Conservation (phyloP, 2,797 vertebrate species). For the Sternarchorhynchus goeldii region DNA sequence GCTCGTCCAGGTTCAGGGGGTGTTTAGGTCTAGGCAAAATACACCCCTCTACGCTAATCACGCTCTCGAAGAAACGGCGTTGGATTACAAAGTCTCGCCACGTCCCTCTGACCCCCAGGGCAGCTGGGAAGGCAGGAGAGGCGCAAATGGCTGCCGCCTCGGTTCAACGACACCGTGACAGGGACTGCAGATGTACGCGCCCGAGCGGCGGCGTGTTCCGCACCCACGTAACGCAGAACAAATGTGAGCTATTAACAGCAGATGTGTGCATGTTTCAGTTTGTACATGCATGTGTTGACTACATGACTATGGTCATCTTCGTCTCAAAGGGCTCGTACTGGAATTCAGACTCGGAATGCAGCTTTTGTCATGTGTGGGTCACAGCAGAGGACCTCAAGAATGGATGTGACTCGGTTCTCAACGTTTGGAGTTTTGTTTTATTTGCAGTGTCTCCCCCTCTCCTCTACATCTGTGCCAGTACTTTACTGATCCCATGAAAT, state of each 20-base stretch:
- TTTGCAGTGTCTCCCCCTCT: neutral
- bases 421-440: neutral
- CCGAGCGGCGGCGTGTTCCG: constrained; percentile 15
- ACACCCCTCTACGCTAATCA: constrained; percentile 65
- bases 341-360: neutral
- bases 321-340: neutral
- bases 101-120: constrained; percentile 43
- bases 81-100: constrained; percentile 61
- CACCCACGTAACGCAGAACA: constrained; percentile 10
- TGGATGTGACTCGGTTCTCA: neutral
- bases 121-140: constrained; percentile 30
- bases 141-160: neutral
- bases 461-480: neutral
- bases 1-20: constrained; percentile 63
- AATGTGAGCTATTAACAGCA: constrained; percentile 39
- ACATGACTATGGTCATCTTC: neutral
- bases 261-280: constrained; percentile 19
- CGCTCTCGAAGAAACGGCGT: constrained; percentile 58
- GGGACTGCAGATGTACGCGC: neutral
- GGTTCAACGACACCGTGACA: neutral
- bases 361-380: neutral
- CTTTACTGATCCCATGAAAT: too few species aligned
- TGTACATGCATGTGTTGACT: constrained; percentile 10
- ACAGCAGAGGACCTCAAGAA: neutral
- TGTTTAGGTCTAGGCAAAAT: constrained; percentile 60